These are phyloP conservation scores for Morpho helenor DNA, from an alignment of 2,888 invertebrate species.

Conservation along the genomic window DNA sequence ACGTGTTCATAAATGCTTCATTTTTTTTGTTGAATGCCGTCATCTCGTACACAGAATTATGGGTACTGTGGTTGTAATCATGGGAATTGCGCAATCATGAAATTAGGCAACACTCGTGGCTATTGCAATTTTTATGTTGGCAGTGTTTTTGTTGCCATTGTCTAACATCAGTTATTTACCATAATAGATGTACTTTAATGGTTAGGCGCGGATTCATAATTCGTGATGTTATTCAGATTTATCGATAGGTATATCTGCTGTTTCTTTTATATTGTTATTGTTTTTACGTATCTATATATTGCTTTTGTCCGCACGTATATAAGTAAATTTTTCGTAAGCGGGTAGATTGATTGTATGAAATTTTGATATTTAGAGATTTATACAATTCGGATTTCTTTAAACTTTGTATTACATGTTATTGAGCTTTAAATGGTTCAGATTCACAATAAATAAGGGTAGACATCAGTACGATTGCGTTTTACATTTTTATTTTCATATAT, in stretches of 20 bases:
- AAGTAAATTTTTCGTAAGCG: too few species aligned
- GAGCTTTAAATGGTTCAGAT: too few species aligned
- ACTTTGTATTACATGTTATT: too few species aligned
- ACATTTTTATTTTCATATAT: too few species aligned
- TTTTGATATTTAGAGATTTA: too few species aligned
- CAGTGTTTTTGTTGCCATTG: conserved; percentile 9
- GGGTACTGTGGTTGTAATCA: conserved; percentile 13
- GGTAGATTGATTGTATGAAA: too few species aligned
- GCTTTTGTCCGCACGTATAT: too few species aligned
- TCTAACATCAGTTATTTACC: conserved; percentile 9
- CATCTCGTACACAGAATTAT: conserved; percentile 16
- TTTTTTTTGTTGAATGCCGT: conserved; percentile 26
- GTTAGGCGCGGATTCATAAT: background rate
- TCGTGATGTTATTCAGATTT: background rate
- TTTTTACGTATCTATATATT: too few species aligned
- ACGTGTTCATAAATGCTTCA: conserved; percentile 31
- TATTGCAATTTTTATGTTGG: conserved; percentile 12
- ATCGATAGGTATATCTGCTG: background rate
- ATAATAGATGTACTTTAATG: background rate
- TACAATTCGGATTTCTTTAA: too few species aligned
- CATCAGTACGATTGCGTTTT: too few species aligned
- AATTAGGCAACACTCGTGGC: conserved; percentile 13
- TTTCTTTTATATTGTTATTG: background rate
- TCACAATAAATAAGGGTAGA: too few species aligned
- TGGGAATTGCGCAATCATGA: conserved; percentile 3